Evolutionary conservation across 2,888 invertebrate genomes (phyloP).

Genomic region (Saturnia pavonia): DNA sequence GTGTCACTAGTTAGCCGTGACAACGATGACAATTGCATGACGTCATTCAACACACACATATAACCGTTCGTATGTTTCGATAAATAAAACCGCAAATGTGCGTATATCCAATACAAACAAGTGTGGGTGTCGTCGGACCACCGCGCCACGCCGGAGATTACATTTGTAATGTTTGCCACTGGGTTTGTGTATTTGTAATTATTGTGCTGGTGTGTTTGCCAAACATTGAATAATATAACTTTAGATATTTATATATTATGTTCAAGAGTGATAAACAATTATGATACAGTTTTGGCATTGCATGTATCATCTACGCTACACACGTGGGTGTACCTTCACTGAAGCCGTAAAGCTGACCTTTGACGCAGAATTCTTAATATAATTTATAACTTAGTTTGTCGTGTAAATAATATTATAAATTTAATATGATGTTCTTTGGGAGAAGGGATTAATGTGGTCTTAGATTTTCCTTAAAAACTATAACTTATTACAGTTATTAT

Average conservation of each 20-base stretch:
- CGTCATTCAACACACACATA: constrained; percentile 61
- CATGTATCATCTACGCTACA: background rate
- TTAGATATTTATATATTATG: background rate
- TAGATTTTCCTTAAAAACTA: background rate
- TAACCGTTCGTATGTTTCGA: constrained; percentile 38
- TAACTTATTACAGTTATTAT: background rate
- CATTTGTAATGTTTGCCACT: constrained; percentile 45
- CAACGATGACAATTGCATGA: constrained; percentile 77
- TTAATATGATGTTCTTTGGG: background rate
- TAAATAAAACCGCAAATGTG: constrained; percentile 63
- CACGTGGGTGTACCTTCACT: constrained; percentile 1
- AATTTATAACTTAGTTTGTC: background rate
- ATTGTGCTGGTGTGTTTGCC: background rate
- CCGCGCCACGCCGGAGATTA: constrained; percentile 38
- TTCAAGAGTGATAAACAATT: background rate
- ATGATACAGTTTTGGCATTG: constrained; percentile 2
- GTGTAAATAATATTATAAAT: background rate
- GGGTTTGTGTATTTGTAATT: constrained; percentile 21
- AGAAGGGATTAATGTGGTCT: background rate
- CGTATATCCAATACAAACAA: constrained; percentile 43
- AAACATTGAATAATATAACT: constrained; percentile 5
- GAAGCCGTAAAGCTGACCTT: constrained; percentile 7
- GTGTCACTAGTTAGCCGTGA: constrained; percentile 73
- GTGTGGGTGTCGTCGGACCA: constrained; percentile 44
- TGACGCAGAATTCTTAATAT: constrained; percentile 5